Base-by-base conservation (phyloP, 2,113 vertebrate species). In the Mustelus asterias region DNA sequence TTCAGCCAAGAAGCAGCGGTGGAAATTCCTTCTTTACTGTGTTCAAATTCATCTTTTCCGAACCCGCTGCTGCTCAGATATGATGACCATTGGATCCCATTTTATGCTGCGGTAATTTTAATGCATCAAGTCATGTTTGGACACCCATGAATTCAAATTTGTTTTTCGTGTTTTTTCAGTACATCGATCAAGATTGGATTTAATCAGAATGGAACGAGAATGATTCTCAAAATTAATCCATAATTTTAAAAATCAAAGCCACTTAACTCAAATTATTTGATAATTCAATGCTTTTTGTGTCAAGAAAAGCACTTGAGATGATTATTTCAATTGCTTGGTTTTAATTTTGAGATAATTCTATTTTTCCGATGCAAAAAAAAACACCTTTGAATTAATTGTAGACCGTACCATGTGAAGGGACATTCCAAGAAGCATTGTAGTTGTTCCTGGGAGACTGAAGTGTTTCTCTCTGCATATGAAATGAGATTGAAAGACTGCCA, bases 381-480 rank as follows among this genome's bases (percentile, higher is more conserved):
- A 8, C 20, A 20, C 33, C 89, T 93, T 93, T 93, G 89, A 93
- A 93, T 63, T 37, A 93, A 93, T 93, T 65, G 16, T 65, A 93
- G 63, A 41, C 60, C 37, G 20, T 37, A 65, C 89, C 60, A 37
- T 67, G 89, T 65, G 18, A 83, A 16, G n/a, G 60, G 37, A 93
- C 89, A 93, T 65, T 65, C 60, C 89, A 65, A 93, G 63, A 65
- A 93, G 89, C 89, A 37, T 93, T 93, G 60, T 5, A 67, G n/a
- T 37, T 93, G n/a, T 93, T 60, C 60, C 89, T n/a, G n/a, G 89
- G 60, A 93, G 80, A 93, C 89, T 65, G 60, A n/a, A 93, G 60
- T 16, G n/a, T 93, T 93, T 67, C 89, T 44, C 60, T 65, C 33
- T 41, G 60, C 58, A 93, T 93, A 93, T 37, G 88, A 92, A 92